Conservation (phyloP, 2,797 vertebrate species). For the Hoplostethus mediterraneus region DNA sequence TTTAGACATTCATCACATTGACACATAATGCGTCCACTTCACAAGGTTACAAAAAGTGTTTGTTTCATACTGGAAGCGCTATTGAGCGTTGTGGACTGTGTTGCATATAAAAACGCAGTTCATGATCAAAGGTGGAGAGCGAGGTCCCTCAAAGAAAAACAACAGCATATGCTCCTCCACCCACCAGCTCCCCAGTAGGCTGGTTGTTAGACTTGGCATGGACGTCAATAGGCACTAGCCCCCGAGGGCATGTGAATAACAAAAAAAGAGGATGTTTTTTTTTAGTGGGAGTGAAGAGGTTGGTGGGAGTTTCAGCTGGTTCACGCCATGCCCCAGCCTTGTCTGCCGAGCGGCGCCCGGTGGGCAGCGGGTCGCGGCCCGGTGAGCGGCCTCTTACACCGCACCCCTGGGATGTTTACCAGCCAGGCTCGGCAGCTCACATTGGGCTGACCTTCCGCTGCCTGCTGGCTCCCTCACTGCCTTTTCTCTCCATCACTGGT, state of each 20-base stretch:
- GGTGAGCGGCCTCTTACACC: conserved; percentile 55
- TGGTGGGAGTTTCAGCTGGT: conserved; percentile 43
- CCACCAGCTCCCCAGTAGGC: conserved; percentile 47
- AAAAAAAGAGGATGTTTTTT: conserved; percentile 47
- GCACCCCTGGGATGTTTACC: conserved; percentile 52
- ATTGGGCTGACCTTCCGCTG: conserved; percentile 70
- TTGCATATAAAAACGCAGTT: conserved; percentile 15
- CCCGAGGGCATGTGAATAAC: conserved; percentile 60
- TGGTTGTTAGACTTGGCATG: conserved; percentile 24
- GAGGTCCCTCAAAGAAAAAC: conserved; percentile 44
- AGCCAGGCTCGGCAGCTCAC: conserved; percentile 58
- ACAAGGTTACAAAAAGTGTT: conserved; percentile 14
- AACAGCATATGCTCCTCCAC: conserved; percentile 39
- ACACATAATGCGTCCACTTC: conserved; percentile 23
- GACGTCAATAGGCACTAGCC: conserved; percentile 26
- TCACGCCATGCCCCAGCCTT: conserved; percentile 26
- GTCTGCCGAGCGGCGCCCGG: conserved; percentile 37
- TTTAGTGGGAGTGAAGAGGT: conserved; percentile 53
- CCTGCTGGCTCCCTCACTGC: conserved; percentile 45
- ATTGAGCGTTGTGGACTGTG: conserved; percentile 4
- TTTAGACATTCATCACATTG: conserved; percentile 16
- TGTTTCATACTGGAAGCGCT: conserved; percentile 16
- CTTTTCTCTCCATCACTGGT: conserved; percentile 49
- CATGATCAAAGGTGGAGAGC: conserved; percentile 41
- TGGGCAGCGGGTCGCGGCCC: conserved; percentile 56